Base-by-base conservation (phyloP, 1,140 invertebrate species). In the Cotesia typhae region DNA sequence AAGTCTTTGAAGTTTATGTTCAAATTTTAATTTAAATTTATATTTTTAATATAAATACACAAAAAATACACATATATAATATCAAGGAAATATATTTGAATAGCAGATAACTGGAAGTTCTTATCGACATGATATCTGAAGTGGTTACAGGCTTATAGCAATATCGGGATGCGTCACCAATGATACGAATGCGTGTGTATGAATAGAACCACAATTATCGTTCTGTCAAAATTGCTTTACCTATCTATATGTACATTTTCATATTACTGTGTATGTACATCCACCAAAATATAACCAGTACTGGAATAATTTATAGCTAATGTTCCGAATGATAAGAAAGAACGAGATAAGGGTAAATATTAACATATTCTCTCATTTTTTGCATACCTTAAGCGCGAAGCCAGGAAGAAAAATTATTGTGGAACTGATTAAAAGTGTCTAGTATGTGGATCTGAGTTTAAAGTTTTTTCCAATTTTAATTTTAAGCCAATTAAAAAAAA, bases 261-360 rank as follows among this genome's bases (percentile, higher is more conserved):
- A 41, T 41, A 41, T 41, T 28, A 28, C 28, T 28, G 4, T 41
- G 4, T 41, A 41, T 41, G 9, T 41, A 41, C 5, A 47, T 47
- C 1, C 10, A 47, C 5, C 9, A 36, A 68, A 68, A 60, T 41
- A 36, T 38, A 28, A 17, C 37, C 47, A 41, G 47, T 47, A 47
- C 2, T 36, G 14, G 5, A 4, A 28, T 59, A 53, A 68, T 68
- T 68, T 68, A 68, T 68, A 6, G 37, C 67, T 59, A 68, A 68
- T 68, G 36, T 68, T 68, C 67, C 67, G 67, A 10, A 5, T 17
- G 67, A 68, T 68, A 68, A 68, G 53, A 38, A 4, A 17, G 4
- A 10, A 3, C 6, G 41, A 47, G 41, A 47, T 47, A 47, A 47
- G 41, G 41, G 6, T 47, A 47, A 47, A 47, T 10, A 47, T 47